These are phyloP conservation scores for Scaptodrosophila latifasciaeformis DNA, from an alignment of 2,888 invertebrate genomes.

Conservation along the genomic window DNA sequence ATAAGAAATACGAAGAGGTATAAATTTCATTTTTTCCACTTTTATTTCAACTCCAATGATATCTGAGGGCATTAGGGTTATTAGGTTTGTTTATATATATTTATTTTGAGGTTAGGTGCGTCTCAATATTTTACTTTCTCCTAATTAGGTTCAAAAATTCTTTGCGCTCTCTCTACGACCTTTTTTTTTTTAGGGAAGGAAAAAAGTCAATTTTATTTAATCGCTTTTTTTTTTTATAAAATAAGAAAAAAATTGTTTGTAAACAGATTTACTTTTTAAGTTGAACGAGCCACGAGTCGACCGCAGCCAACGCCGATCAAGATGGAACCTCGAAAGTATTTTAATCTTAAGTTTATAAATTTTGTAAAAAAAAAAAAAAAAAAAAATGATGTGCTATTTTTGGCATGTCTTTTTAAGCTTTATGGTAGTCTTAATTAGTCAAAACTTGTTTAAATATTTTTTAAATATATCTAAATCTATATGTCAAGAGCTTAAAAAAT, in stretches of 20 bases:
- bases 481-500: no score
- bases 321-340: no score
- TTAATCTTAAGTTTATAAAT: no score
- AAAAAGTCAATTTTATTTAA: no score
- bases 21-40: conserved; percentile 55
- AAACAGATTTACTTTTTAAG: conserved; percentile 50
- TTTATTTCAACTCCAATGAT: no score
- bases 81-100: conserved; percentile 44
- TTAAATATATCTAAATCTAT: no score
- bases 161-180: conserved; percentile 64
- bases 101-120: conserved; percentile 50
- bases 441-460: no score
- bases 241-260: conserved; percentile 41
- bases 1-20: conserved; percentile 99
- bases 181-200: no score
- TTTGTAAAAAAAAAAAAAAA: conserved; percentile 21
- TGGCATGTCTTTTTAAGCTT: conserved; percentile 30
- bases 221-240: no score
- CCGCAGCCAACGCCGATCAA: conserved; percentile 40
- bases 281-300: conserved; percentile 43
- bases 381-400: conserved; percentile 25
- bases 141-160: conserved; percentile 65
- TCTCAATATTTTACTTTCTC: conserved; percentile 37
- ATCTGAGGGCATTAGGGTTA: conserved; percentile 69
- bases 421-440: no score